Conservation (phyloP, 2,113 vertebrate genomes). For the Echinops telfairi region DNA sequence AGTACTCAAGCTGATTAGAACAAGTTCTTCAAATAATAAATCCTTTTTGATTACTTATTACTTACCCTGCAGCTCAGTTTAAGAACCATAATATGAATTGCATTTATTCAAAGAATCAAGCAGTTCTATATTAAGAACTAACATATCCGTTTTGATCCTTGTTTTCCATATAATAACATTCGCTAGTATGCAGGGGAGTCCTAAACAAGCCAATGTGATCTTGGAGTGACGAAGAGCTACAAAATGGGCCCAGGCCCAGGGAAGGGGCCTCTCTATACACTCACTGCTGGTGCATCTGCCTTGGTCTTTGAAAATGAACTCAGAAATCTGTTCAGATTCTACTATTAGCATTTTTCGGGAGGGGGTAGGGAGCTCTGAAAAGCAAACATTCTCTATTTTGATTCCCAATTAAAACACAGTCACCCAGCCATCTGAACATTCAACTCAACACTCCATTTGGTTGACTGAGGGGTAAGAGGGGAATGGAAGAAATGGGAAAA, state of each 20-base stretch:
- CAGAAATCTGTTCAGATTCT: conserved; percentile 1
- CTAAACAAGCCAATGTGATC: neutral
- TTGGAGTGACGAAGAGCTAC: neutral
- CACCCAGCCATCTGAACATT: neutral
- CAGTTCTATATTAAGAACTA: conserved; percentile 16
- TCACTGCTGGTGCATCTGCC: neutral
- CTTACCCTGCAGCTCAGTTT: neutral
- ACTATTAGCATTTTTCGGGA: neutral
- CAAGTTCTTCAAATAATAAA: neutral
- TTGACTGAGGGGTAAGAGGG: neutral
- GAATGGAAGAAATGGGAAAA: conserved; percentile 15
- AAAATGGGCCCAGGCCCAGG: neutral
- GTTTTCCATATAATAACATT: neutral
- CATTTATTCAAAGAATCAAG: conserved; percentile 33
- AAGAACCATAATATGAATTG: neutral
- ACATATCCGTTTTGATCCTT: neutral
- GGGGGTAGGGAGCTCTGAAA: neutral
- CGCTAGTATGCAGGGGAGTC: neutral
- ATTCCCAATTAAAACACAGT: neutral
- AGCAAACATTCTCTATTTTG: neutral
- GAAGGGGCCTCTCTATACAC: neutral
- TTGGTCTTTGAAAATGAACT: conserved; percentile 5
- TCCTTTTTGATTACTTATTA: neutral
- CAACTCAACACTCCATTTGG: neutral
- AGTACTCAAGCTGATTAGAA: neutral